These are phyloP conservation scores for Physocephala rufipes DNA, from an alignment of 2,888 invertebrate genomes.

Conservation along the genomic window DNA sequence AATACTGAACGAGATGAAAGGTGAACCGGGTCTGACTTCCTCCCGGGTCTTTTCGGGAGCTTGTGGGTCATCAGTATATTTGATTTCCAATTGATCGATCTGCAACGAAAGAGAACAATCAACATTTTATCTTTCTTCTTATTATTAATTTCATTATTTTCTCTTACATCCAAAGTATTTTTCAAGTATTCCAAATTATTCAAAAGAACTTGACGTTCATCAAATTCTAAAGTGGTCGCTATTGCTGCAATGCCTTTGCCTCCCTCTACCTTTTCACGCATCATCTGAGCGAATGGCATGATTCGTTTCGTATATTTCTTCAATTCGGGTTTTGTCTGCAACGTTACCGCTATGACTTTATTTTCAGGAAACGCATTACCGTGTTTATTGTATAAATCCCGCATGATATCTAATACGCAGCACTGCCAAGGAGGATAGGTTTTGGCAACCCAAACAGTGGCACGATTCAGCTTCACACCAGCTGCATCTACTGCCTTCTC, in stretches of 20 bases:
- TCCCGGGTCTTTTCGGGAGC: conserved; percentile 87
- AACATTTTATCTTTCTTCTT: too few relatives aligned
- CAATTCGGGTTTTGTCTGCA: conserved; percentile 78
- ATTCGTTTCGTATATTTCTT: conserved; percentile 96
- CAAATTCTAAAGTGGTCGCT: conserved; percentile 84
- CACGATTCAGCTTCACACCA: conserved; percentile 80
- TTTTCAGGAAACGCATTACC: conserved; percentile 83
- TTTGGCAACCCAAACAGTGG: conserved; percentile 91
- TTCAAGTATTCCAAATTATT: conserved; percentile 82
- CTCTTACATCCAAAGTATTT: conserved; percentile 84
- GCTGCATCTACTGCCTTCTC: conserved; percentile 65
- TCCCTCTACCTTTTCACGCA: conserved; percentile 81
- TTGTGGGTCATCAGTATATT: conserved; percentile 76
- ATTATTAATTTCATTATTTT: too few relatives aligned
- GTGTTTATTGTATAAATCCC: conserved; percentile 72
- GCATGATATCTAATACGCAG: conserved; percentile 85
- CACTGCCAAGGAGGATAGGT: conserved; percentile 96
- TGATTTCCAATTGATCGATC: conserved; percentile 81
- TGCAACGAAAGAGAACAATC: conserved; percentile 61
- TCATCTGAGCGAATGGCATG: conserved; percentile 97
- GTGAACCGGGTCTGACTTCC: conserved; percentile 91
- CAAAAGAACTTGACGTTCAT: conserved; percentile 82
- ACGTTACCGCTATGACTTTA: conserved; percentile 81
- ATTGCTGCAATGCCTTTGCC: conserved; percentile 80
- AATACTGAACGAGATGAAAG: conserved; percentile 77